Evolutionary conservation across 2,113 vertebrate species (phyloP), one percentile per base, ranked within the genome.

Genomic region (Bungarus multicinctus): DNA sequence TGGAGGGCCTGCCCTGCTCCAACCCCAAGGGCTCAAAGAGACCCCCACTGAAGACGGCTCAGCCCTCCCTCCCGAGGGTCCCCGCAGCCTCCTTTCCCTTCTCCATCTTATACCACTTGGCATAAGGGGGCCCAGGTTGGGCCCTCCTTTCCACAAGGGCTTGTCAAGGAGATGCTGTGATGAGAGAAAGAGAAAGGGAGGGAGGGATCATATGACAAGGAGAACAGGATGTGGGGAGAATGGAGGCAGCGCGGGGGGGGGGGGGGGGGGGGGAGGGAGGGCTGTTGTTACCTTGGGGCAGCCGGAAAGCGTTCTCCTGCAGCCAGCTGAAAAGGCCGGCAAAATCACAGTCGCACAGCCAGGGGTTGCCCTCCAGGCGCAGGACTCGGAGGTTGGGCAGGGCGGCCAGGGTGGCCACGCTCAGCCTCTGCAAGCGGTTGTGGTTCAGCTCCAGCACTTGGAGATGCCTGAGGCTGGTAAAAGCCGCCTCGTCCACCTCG

Each of bases 321-420:
- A 99, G 98, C 99, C 99, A 99, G 91, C 97, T 94, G 96, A 99
- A 99, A 85, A 99, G 98, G 93, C 97, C 99, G 97, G 99, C 98
- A 96, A 99, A 99, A 96, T 98, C 98, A 95, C 99, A 99, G 96
- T 99, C 99, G 92, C 99, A 99, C 12, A 99, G 97, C 99, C 99
- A 99, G 0, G 99, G 99, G 97, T 99, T 99, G 89, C 99, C 99
- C 96, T 99, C 99, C 50, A 99, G 94, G 93, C 98, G 98, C 93
- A 99, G 96, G 45, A 98, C 95, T 94, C 99, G 97, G 91, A 99
- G 97, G 50, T 98, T 99, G 81, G 99, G 98, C 93, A 99, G 97
- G 25, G 98, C 98, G 93, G 97, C 98, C 91, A 99, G 97, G 91
- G 98, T 97, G 92, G 98, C 98, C 96, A 99, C 98, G 25, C 97